Evolutionary conservation across 2,888 invertebrate species (phyloP).

Genomic region (Cabera pusaria): DNA sequence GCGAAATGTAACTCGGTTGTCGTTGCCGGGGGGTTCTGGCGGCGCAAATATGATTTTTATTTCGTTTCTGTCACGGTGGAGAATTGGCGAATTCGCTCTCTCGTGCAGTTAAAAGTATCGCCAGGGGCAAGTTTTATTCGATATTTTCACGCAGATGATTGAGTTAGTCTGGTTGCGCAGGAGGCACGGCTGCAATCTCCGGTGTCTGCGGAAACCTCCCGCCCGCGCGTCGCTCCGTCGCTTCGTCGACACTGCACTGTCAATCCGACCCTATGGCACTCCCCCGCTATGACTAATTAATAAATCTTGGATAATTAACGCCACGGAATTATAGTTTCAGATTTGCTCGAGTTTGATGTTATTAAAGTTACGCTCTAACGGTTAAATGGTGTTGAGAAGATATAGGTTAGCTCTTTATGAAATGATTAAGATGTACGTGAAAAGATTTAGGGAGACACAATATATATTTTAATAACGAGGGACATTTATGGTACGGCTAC

Average conservation of each 20-base stretch:
- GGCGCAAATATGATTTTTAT: constrained; percentile 49
- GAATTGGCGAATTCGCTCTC: constrained; percentile 45
- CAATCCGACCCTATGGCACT: constrained; percentile 38
- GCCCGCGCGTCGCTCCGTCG: constrained; percentile 18
- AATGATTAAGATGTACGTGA: too few relatives aligned
- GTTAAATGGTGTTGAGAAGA: too few relatives aligned
- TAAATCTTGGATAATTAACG: constrained; percentile 42
- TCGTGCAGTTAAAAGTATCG: constrained; percentile 58
- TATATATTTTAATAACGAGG: too few relatives aligned
- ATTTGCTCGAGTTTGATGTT: constrained; percentile 12
- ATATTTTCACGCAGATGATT: constrained; percentile 77
- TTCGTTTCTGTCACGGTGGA: constrained; percentile 45
- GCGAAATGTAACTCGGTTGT: constrained; percentile 39
- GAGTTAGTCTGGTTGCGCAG: constrained; percentile 74
- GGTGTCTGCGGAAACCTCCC: constrained; percentile 60
- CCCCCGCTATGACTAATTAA: constrained; percentile 41
- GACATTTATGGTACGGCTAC: too few relatives aligned
- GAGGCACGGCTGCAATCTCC: constrained; percentile 78
- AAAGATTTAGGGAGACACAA: too few relatives aligned
- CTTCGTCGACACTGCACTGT: constrained; percentile 41
- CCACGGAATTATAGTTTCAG: constrained; percentile 18
- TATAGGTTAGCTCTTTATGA: too few relatives aligned
- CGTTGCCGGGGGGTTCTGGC: constrained; percentile 29
- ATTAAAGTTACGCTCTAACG: too few relatives aligned
- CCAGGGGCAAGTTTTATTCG: constrained; percentile 65